These are phyloP conservation scores for Pollenia amentaria DNA, from an alignment of 2,888 invertebrate species.

Conservation along the genomic window DNA sequence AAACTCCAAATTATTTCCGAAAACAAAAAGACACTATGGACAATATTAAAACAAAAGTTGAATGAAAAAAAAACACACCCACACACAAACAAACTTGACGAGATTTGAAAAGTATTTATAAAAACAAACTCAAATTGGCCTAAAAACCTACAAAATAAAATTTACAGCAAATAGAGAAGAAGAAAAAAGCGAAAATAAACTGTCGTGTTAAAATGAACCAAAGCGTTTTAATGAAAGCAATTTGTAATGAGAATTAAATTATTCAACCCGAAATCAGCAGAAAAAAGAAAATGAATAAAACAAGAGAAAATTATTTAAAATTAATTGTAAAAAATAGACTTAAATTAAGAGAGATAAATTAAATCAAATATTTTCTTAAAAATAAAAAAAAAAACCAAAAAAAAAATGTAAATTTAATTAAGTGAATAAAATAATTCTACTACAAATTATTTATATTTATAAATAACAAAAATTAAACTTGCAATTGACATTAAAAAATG, in stretches of 20 bases:
- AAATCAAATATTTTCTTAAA: conserved; percentile 73
- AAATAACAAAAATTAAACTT: not conserved
- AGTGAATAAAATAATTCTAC: conserved; percentile 66
- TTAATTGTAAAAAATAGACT: conserved; percentile 63
- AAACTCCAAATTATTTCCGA: not conserved
- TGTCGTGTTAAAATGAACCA: not conserved
- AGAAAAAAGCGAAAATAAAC: conserved; percentile 1
- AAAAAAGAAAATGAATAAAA: conserved; percentile 2
- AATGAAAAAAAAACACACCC: conserved; percentile 43
- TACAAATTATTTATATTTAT: conserved; percentile 57
- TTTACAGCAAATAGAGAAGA: conserved; percentile 2
- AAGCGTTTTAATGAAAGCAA: conserved; percentile 19
- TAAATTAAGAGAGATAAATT: conserved; percentile 59
- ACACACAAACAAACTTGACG: conserved; percentile 32
- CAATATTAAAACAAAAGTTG: conserved; percentile 61
- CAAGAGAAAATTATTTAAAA: conserved; percentile 51
- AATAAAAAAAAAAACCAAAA: conserved; percentile 69
- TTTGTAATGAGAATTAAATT: conserved; percentile 28
- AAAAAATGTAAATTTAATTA: conserved; percentile 71
- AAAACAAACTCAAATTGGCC: conserved; percentile 23
- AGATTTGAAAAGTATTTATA: conserved; percentile 12
- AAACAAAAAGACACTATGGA: conserved; percentile 61
- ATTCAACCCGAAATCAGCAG: not conserved
- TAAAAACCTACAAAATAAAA: conserved; percentile 41
- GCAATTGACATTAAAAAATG: conserved; percentile 2